Evolutionary conservation across 2,888 invertebrate genomes (phyloP).

Genomic region (Macrophya annulata): DNA sequence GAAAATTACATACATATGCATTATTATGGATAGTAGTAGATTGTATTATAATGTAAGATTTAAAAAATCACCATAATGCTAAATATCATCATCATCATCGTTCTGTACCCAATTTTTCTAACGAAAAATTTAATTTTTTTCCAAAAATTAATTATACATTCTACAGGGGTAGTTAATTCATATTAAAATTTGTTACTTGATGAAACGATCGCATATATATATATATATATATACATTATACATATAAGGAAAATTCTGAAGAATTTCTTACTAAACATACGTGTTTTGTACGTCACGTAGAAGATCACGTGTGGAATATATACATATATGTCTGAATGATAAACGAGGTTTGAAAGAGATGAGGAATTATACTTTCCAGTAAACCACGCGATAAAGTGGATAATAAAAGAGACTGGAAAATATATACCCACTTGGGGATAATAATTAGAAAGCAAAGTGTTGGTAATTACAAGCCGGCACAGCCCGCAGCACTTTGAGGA

Average conservation of each 20-base stretch:
- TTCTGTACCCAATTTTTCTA: neutral
- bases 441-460: slow-evolving; percentile 40
- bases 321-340: neutral
- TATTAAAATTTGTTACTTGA: too few relatives aligned
- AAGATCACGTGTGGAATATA: neutral
- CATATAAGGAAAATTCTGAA: neutral
- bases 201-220: neutral
- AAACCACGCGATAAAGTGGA: slow-evolving; percentile 4
- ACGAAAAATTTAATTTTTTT: neutral
- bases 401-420: slow-evolving; percentile 12
- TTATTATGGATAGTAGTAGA: neutral
- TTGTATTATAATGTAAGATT: neutral
- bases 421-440: neutral
- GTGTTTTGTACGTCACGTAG: slow-evolving; percentile 3
- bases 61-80: neutral
- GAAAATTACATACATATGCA: slow-evolving; percentile 19
- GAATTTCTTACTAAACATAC: neutral
- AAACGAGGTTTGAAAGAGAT: neutral
- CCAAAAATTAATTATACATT: too few relatives aligned
- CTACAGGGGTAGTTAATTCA: too few relatives aligned
- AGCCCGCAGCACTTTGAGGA: neutral
- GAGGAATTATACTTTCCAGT: neutral
- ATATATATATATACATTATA: neutral
- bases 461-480: slow-evolving; percentile 1
- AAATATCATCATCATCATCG: neutral